These are phyloP conservation scores for Thomomys bottae DNA, from an alignment of 2,113 vertebrate genomes.

Conservation along the genomic window DNA sequence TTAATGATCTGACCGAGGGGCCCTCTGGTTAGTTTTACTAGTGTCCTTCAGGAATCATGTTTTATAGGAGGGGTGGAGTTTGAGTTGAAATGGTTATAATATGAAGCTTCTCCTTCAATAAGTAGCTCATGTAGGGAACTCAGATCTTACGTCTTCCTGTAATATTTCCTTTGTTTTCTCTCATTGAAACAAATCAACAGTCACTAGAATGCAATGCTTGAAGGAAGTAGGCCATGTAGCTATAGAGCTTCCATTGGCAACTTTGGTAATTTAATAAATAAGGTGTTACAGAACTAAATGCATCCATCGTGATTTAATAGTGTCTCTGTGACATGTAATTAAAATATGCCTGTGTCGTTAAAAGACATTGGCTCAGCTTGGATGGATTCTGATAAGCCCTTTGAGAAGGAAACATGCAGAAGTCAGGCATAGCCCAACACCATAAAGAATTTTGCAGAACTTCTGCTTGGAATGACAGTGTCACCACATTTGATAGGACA, in stretches of 20 bases:
- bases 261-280: slow-evolving; percentile 11
- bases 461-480: neutral
- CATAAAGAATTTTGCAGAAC: slow-evolving; percentile 10
- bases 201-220: neutral
- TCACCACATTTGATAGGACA: neutral
- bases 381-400: slow-evolving; percentile 23
- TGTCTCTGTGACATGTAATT: slow-evolving; percentile 37
- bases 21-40: slow-evolving; percentile 33
- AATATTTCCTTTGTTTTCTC: neutral
- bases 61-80: slow-evolving; percentile 50
- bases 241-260: neutral
- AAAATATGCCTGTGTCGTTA: slow-evolving; percentile 46
- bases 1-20: neutral
- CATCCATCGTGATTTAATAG: slow-evolving; percentile 3
- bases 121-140: slow-evolving; percentile 18
- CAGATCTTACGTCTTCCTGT: neutral
- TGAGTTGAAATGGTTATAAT: slow-evolving; percentile 27
- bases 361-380: slow-evolving; percentile 14
- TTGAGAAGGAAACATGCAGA: neutral
- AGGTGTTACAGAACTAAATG: neutral
- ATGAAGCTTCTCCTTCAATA: slow-evolving; percentile 27
- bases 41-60: neutral
- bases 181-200: neutral
- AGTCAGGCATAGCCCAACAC: slow-evolving; percentile 47
- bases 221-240: neutral